A percentile compares a stretch with the other conserved stretches of the same genome.
These are phyloP conservation scores for Drosophila affinis DNA, from an alignment of 2,888 invertebrate genomes.

Conservation along the genomic window DNA sequence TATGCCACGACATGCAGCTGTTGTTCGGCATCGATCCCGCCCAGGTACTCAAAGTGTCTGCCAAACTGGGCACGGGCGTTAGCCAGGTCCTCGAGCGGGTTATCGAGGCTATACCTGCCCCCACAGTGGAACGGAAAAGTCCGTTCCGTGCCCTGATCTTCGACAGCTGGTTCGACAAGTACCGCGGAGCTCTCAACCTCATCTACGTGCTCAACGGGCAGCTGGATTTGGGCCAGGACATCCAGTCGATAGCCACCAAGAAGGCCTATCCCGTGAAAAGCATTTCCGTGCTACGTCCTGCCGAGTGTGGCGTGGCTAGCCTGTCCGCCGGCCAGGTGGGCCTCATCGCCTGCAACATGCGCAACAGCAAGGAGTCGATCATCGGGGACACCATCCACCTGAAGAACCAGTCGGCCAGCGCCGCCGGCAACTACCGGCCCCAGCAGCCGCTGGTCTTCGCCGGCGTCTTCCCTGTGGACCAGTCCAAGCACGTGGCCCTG, in stretches of 20 bases:
- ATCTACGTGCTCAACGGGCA: conserved; percentile 91
- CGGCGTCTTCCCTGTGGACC: conserved; percentile 94
- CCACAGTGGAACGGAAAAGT: conserved; percentile 86
- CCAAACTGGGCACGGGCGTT: conserved; percentile 95
- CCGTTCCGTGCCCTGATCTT: conserved; percentile 93
- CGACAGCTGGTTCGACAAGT: conserved; percentile 97
- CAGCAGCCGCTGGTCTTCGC: conserved; percentile 93
- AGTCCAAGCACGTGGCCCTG: conserved; percentile 90
- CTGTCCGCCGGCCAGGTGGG: conserved; percentile 97
- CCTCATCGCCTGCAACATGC: conserved; percentile 92
- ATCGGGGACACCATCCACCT: conserved; percentile 91
- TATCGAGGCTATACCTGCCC: conserved; percentile 91
- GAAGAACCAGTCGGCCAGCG: conserved; percentile 83
- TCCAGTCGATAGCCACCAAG: conserved; percentile 88
- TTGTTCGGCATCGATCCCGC: conserved; percentile 92
- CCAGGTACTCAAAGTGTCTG: conserved; percentile 93
- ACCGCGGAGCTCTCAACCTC: conserved; percentile 91
- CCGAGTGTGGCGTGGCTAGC: conserved; percentile 87
- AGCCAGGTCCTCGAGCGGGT: conserved; percentile 90
- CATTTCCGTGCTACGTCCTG: conserved; percentile 91
- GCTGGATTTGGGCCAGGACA: conserved; percentile 89
- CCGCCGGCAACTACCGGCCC: conserved; percentile 87
- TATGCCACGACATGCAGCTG: conserved; percentile 90
- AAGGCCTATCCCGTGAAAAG: conserved; percentile 92
- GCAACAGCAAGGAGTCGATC: conserved; percentile 88